Evolutionary conservation across 1,140 invertebrate species (phyloP).

Genomic region (Sinella curviseta): DNA sequence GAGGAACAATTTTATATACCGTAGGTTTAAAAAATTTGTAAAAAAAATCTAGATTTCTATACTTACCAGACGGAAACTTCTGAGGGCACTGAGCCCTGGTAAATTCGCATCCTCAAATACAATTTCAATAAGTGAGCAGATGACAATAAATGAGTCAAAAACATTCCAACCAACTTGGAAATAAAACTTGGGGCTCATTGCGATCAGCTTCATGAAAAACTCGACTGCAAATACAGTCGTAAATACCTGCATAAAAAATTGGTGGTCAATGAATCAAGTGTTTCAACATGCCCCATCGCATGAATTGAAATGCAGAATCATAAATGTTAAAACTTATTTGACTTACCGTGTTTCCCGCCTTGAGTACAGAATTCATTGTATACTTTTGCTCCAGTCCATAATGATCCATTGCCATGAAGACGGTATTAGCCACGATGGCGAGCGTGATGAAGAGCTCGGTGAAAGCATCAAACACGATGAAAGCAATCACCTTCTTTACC

Average conservation of each 20-base stretch:
- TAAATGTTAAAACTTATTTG: not conserved
- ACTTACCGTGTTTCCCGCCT: slow-evolving; percentile 93
- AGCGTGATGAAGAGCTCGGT: slow-evolving; percentile 96
- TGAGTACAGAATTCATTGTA: slow-evolving; percentile 74
- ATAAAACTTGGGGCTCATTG: slow-evolving; percentile 93
- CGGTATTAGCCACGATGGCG: slow-evolving; percentile 94
- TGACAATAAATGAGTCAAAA: slow-evolving; percentile 97
- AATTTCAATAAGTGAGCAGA: slow-evolving; percentile 87
- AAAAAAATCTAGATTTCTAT: not conserved
- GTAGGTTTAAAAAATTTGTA: not conserved
- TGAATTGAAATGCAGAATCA: too few relatives aligned
- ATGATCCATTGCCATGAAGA: slow-evolving; percentile 96
- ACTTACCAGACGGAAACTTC: slow-evolving; percentile 94
- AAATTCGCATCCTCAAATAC: slow-evolving; percentile 86
- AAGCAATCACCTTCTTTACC: slow-evolving; percentile 63
- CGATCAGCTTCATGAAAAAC: slow-evolving; percentile 88
- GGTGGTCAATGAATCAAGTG: too few relatives aligned
- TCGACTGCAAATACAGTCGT: slow-evolving; percentile 95
- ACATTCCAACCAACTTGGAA: slow-evolving; percentile 99
- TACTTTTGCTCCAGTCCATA: slow-evolving; percentile 83
- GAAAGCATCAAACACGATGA: slow-evolving; percentile 95
- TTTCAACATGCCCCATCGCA: too few relatives aligned
- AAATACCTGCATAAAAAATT: slow-evolving; percentile 92
- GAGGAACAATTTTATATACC: too few relatives aligned
- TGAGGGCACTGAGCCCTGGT: slow-evolving; percentile 87